Evolutionary conservation across 1,140 invertebrate species (phyloP).

Genomic region (Tribolium castaneum): DNA sequence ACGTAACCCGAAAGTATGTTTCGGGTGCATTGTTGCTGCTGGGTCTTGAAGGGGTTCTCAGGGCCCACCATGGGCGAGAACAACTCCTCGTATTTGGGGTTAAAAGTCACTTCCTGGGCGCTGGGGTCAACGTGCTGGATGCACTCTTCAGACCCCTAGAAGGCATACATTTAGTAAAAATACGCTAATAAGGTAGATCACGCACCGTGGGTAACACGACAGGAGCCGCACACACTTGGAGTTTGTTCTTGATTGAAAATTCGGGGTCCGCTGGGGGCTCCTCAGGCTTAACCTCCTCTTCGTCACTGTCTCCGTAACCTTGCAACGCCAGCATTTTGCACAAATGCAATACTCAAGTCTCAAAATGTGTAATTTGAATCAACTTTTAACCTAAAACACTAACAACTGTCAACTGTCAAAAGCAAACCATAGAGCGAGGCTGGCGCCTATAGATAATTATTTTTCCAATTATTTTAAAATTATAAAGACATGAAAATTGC

Average conservation of each 20-base stretch:
- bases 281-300: background rate
- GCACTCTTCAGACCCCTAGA: constrained; percentile 69
- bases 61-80: constrained; percentile 94
- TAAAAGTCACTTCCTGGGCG: constrained; percentile 85
- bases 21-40: constrained; percentile 86
- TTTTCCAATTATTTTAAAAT: too few relatives aligned
- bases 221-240: constrained; percentile 83
- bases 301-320: constrained; percentile 27
- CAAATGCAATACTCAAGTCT: background rate
- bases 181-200: background rate
- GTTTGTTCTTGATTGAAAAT: constrained; percentile 66
- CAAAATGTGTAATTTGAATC: background rate
- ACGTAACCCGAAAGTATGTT: constrained; percentile 96
- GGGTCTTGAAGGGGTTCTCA: constrained; percentile 90
- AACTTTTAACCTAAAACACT: background rate
- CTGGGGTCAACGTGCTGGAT: constrained; percentile 76
- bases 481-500: too few relatives aligned
- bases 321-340: background rate
- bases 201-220: constrained; percentile 81
- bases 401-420: background rate
- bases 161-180: constrained; percentile 36
- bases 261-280: background rate
- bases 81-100: constrained; percentile 96
- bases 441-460: too few relatives aligned
- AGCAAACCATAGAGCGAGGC: too few relatives aligned